These are phyloP conservation scores for Fukomys damarensis DNA, from an alignment of 2,113 vertebrate genomes.

Conservation along the genomic window DNA sequence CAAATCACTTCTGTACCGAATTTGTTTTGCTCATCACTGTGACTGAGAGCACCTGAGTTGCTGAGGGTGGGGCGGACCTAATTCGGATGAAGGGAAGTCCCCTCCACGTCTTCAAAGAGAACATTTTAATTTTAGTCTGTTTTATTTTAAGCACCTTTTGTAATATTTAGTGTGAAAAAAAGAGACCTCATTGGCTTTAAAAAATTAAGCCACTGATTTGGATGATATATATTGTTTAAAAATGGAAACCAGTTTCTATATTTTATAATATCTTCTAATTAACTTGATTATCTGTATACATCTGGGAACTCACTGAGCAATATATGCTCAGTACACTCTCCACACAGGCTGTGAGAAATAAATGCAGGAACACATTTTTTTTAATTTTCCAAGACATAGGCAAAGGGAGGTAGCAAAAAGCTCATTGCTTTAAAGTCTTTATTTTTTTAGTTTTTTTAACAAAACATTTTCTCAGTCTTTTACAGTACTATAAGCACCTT, in stretches of 20 bases:
- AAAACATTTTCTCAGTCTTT: background rate
- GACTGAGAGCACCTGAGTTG: background rate
- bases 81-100: no score
- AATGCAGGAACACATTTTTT: background rate
- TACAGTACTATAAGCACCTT: background rate
- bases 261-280: conserved; percentile 15
- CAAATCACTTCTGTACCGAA: background rate
- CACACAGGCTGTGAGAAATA: background rate
- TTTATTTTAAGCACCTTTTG: background rate
- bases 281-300: background rate
- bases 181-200: background rate
- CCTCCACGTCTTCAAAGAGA: background rate
- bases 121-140: background rate
- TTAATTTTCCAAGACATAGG: background rate
- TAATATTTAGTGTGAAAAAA: background rate
- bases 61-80: background rate
- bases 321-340: background rate
- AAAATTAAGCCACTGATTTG: background rate
- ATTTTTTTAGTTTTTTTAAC: background rate
- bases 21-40: background rate
- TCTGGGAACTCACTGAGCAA: background rate
- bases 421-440: background rate
- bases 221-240: background rate
- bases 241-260: background rate
- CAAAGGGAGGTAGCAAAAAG: background rate